These are phyloP conservation scores for Phyllostomus discolor DNA, from an alignment of 2,113 vertebrate genomes.

Conservation along the genomic window DNA sequence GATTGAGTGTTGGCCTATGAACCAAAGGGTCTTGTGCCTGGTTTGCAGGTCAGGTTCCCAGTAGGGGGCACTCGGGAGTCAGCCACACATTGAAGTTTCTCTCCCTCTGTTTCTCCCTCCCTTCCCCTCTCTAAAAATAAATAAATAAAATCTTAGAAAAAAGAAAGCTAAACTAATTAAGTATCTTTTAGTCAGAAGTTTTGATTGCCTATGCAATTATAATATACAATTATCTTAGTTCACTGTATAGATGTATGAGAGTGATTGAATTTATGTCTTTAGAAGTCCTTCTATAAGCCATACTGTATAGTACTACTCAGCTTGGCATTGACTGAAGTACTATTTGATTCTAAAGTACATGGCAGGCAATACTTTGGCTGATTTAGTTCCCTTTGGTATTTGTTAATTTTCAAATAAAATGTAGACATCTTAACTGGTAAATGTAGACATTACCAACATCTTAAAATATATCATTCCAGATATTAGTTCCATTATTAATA, in stretches of 20 bases:
- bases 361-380: background rate
- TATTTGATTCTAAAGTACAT: background rate
- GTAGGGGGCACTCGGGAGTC: too few relatives aligned
- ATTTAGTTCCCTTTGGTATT: background rate
- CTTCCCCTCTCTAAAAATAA: too few relatives aligned
- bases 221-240: background rate
- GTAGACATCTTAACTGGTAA: background rate
- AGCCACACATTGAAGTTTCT: too few relatives aligned
- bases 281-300: background rate
- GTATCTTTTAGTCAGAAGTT: background rate
- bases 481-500: background rate
- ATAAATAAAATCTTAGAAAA: too few relatives aligned
- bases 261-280: background rate
- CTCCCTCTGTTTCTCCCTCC: too few relatives aligned
- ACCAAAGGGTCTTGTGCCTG: too few relatives aligned
- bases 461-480: background rate
- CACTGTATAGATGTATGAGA: background rate
- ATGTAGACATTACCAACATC: background rate
- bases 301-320: background rate
- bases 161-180: background rate
- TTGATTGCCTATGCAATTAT: background rate
- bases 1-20: too few relatives aligned
- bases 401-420: slow-evolving; percentile 24
- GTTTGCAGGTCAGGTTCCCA: too few relatives aligned
- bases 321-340: background rate